Evolutionary conservation across 2,888 invertebrate species (phyloP).

Genomic region (Acronicta psi): DNA sequence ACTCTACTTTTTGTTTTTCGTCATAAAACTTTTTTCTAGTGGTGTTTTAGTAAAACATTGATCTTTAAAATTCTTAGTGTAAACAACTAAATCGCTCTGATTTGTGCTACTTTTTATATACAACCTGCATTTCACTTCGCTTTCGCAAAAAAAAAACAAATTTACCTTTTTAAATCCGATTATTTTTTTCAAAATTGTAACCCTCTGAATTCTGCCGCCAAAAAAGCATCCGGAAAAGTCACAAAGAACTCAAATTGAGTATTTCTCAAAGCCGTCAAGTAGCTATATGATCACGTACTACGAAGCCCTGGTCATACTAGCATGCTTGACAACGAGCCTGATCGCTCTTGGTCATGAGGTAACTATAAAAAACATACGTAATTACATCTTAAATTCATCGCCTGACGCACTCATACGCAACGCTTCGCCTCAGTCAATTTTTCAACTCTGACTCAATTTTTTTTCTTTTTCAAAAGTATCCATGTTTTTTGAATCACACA

Average conservation of each 20-base stretch:
- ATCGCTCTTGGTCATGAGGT: slow-evolving; percentile 77
- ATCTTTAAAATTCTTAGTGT: slow-evolving; percentile 51
- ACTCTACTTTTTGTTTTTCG: slow-evolving; percentile 11
- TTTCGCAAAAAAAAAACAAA: slow-evolving; percentile 29
- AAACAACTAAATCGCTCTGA: slow-evolving; percentile 30
- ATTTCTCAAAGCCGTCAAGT: slow-evolving; percentile 21
- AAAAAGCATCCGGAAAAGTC: background rate
- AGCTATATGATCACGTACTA: slow-evolving; percentile 74
- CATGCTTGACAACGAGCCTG: slow-evolving; percentile 78
- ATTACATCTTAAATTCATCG: background rate
- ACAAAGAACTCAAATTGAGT: slow-evolving; percentile 4
- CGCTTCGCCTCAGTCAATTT: background rate
- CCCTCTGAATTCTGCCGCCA: background rate
- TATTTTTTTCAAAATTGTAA: too few relatives aligned
- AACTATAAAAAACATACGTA: slow-evolving; percentile 6
- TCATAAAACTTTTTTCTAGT: slow-evolving; percentile 21
- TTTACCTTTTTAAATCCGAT: slow-evolving; percentile 1
- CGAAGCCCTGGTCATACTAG: slow-evolving; percentile 75
- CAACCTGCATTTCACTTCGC: background rate
- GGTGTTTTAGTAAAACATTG: slow-evolving; percentile 28
- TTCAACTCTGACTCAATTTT: too few relatives aligned
- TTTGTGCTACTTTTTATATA: slow-evolving; percentile 16
- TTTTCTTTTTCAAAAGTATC: background rate
- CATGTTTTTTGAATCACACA: background rate
- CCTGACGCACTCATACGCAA: slow-evolving; percentile 1